Evolutionary conservation across 53 echinoderm and acorn worm species (phyloP), one percentile per base, ranked within the genome.

Genomic region (Pentamera pediparva): DNA sequence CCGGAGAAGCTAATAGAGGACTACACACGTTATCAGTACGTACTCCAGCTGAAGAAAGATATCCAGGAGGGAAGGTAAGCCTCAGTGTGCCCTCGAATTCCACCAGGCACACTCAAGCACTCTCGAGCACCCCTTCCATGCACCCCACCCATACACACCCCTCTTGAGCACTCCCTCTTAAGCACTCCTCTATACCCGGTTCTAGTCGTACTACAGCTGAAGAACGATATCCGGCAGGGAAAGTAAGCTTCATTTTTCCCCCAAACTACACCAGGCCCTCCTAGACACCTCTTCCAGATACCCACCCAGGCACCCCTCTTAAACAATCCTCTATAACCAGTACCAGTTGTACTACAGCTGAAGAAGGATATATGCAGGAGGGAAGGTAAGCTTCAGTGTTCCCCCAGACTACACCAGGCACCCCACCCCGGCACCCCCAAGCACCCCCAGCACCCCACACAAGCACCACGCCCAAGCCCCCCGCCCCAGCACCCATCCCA

Each of bases 21-120:
- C 55, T 95, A 95, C 71, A 95, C 95, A 11, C 81, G 95, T 41
- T 95, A 90, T 73, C 95, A 95, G 58, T 95, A 90, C 56, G 95
- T 95, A 32, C 67, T 95, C 32, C 90, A 95, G 77, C 82, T 90
- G 33, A 84, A 86, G 55, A 95, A 95, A 69, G 90, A 82, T 38
- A 37, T 95, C 6, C 58, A 87, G n/a, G 90, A 87, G 73, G 95
- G 90, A 83, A 82, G 86, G 95, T 95, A 22, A 70, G 89, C 76
- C 19, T 58, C 40, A 34, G n/a, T n/a, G n/a, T n/a, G n/a, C n/a
- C 45, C 0, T 45, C 12, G 47, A 45, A 15, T 45, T n/a, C 12
- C 47, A 1, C n/a, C 47, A 15, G 43, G n/a, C n/a, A n/a, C n/a
- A n/a, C n/a, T n/a, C n/a, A n/a, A n/a, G n/a, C n/a, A 41, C 15